phyloP scores from a whole-genome alignment of 2,888 invertebrate species.

The Oscheius sp. region DNA sequence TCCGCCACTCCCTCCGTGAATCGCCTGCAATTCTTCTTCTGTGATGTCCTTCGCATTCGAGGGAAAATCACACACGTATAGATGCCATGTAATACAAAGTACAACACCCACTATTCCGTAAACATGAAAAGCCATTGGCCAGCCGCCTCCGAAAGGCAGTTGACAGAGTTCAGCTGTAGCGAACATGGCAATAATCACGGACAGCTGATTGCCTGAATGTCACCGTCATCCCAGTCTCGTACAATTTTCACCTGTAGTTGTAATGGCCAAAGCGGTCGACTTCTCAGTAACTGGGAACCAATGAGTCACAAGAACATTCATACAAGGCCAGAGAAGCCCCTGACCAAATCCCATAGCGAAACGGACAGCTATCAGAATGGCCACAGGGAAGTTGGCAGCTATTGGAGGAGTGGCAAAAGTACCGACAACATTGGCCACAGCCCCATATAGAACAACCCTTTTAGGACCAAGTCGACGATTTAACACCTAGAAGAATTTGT shows the following conservation, averaged over 20 bases:
- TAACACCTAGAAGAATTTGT: conserved; percentile 34
- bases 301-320: conserved; percentile 69
- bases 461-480: conserved; percentile 60
- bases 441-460: conserved; percentile 66
- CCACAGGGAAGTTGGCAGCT: conserved; percentile 59
- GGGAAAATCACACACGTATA: conserved; percentile 63
- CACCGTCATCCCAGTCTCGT: too few relatives aligned
- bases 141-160: conserved; percentile 65
- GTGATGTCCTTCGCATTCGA: conserved; percentile 54
- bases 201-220: conserved; percentile 65
- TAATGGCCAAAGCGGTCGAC: conserved; percentile 68
- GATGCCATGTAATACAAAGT: conserved; percentile 64
- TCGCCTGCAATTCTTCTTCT: conserved; percentile 55
- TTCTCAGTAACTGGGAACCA: conserved; percentile 72
- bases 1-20: conserved; percentile 35
- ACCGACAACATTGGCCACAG: conserved; percentile 67
- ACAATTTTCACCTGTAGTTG: conserved; percentile 56
- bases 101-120: conserved; percentile 66
- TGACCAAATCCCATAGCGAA: conserved; percentile 72
- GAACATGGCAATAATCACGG: conserved; percentile 71
- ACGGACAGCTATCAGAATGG: conserved; percentile 60
- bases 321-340: conserved; percentile 71
- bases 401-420: conserved; percentile 67
- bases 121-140: conserved; percentile 72
- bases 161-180: conserved; percentile 72